phyloP scores from a whole-genome alignment of 2,797 vertebrate genomes.

The Perodicticus potto region DNA sequence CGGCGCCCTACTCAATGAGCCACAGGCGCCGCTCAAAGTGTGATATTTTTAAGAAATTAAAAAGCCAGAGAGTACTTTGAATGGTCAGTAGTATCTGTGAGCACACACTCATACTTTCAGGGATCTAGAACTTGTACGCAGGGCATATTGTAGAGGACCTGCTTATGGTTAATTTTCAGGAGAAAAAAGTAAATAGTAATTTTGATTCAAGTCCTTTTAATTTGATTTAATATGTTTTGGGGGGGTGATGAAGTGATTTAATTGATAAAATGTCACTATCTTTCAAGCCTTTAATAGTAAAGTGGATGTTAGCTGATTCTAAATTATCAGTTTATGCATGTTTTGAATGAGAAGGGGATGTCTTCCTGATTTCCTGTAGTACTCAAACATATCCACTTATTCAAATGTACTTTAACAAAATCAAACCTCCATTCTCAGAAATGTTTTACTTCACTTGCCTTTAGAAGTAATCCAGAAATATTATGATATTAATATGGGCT shows the following conservation, averaged over 20 bases:
- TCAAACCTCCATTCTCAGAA: not conserved
- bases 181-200: slow-evolving; percentile 41
- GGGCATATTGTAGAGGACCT: not conserved
- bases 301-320: slow-evolving; percentile 71
- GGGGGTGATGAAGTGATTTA: slow-evolving; percentile 44
- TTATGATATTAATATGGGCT: not conserved
- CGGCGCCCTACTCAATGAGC: too few relatives aligned
- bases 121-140: not conserved
- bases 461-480: not conserved
- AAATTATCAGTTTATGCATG: slow-evolving; percentile 58
- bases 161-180: slow-evolving; percentile 24
- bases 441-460: slow-evolving; percentile 13
- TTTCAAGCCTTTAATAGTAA: slow-evolving; percentile 68
- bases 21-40: too few relatives aligned
- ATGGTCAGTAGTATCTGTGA: not conserved
- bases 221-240: slow-evolving; percentile 66
- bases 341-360: slow-evolving; percentile 27
- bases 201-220: slow-evolving; percentile 62
- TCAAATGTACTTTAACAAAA: slow-evolving; percentile 38
- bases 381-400: not conserved
- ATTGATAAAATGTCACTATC: slow-evolving; percentile 41
- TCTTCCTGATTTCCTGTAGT: not conserved
- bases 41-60: not conserved
- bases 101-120: not conserved
- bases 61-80: not conserved